Base-by-base conservation (phyloP, 2,113 vertebrate species). In the Scytalopus superciliaris region DNA sequence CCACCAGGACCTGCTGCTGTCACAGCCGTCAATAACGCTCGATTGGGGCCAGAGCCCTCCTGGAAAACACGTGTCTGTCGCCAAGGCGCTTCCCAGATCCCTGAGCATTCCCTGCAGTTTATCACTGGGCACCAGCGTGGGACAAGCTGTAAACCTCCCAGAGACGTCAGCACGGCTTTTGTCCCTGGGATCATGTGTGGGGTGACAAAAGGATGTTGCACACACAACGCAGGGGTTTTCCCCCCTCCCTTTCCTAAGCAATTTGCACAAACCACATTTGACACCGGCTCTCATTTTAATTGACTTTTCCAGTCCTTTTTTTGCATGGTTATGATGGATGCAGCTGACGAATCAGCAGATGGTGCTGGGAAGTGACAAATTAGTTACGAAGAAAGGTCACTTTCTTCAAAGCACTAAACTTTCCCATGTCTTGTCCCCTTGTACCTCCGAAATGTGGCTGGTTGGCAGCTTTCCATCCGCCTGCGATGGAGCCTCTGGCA, bases 381-480 rank as follows among this genome's bases (percentile, higher is more conserved):
- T 85, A 89, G 96, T 96, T 95, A 89, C 92, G 82, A 76, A 72
- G 92, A 89, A 95, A 97, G 96, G 97, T 97, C 97, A 96, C 90
- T 95, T 94, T 87, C n/a, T 97, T 84, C 94, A 75, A 94, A 95
- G 91, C 87, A 81, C 81, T 39, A 62, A 97, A 96, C 90, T 96
- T 94, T 47, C 87, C 92, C 55, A 1, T 86, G 64, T 70, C 80
- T 95, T 63, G 63, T 83, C 82, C 93, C 88, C 4, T 75, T 57
- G 92, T 97, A 73, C 94, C 93, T 87, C 94, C 47, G 60, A 78
- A 84, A 92, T 6, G 25, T 5, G 86, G 25, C 95, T 6, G 72
- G 33, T 90, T 97, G 96, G 94, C 92, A 47, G 16, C 63, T 80
- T 78, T 82, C 93, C 94, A 88, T 35, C 85, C 76, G 50, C 89